Evolutionary conservation across 2,888 invertebrate species (phyloP), one percentile per base, ranked within the genome.

Genomic region (Prostheceraeus crozeri): DNA sequence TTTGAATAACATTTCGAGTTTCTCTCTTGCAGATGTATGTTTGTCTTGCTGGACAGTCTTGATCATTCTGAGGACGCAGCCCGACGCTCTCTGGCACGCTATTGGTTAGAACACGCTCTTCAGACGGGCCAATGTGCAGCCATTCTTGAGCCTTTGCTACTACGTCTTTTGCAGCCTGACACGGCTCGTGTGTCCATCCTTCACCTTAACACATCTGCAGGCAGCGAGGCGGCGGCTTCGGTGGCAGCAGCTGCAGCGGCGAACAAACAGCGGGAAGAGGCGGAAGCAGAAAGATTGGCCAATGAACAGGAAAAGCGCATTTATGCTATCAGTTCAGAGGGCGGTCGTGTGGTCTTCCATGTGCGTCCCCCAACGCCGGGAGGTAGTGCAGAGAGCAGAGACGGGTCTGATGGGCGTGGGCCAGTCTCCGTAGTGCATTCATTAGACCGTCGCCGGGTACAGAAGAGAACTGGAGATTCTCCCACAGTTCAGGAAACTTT

Each of bases 291-390:
- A n/a, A n/a, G n/a, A n/a, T n/a, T n/a, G 73, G 11, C 84, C 86
- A 67, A 76, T 78, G 4, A 77, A 71, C 63, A n/a, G n/a, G 69
- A 57, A 14, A 53, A 57, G 31, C 46, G 27, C 3, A 84, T 87
- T 11, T 86, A 84, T 69, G 87, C 87, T 1, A 85, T 87, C 40
- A 86, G 86, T 69, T 85, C 84, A 45, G 84, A 85, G 27, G 85
- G 85, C 67, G 87, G 87, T 1, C 85, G 85, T 67, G 83, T 87
- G 2, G 75, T 76, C 57, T 78, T 77, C 66, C 78, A 78, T 64
- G 73, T 78, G 6, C 31, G 35, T 10, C 55, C 55, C 2, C 19
- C 19, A 4, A 19, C 28, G 3, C 27, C 14, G 3, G 53, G 64
- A 77, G 76, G 68, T n/a, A n/a, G n/a, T n/a, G 67, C 71, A 55